Evolutionary conservation across 2,113 vertebrate genomes (phyloP), one percentile per base, ranked within the genome.

Genomic region (Sceloporus undulatus): DNA sequence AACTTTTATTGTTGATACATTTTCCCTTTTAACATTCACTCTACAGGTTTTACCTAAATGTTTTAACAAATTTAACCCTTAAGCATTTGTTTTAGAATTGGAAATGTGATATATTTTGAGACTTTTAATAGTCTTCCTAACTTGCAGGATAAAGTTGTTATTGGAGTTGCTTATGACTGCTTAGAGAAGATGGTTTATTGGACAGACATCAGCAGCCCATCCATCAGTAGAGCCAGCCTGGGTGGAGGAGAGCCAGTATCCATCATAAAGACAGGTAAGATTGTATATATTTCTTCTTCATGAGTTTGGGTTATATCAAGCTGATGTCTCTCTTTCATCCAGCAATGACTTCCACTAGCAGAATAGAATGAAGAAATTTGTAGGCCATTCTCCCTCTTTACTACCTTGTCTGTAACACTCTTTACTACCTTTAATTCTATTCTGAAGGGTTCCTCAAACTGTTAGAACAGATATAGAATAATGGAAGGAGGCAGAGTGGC

Each of bases 171-270:
- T 73, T 99, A 97, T 1, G 98, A 99, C 95, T 99, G 98, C 4
- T 94, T 97, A 71, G 98, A 99, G 84, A 98, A 98, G 94, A 96
- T 98, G 97, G 96, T 99, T 75, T 99, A 99, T 93, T 99, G 98
- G 98, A 99, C 98, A 0, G 98, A 99, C 87, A 98, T 99, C 94
- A 98, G 97, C 0, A 96, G 97, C 9, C 98, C 98, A 48, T 97
- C 98, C 0, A 99, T 99, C 87, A 98, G 98, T 94, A 98, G 97
- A 85, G 98, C 98, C 90, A 98, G 96, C 80, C 94, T 98, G 27
- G 94, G 97, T 11, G 98, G 98, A 0, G 98, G 98, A 29, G 98
- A 98, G 59, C 97, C 98, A 48, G 84, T 93, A 25, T 91, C 94
- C 5, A 94, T 99, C 90, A 96, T 99, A 83, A 96, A 88, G 94